Base-by-base conservation (phyloP, 2,113 vertebrate genomes). In the Chaenocephalus aceratus region DNA sequence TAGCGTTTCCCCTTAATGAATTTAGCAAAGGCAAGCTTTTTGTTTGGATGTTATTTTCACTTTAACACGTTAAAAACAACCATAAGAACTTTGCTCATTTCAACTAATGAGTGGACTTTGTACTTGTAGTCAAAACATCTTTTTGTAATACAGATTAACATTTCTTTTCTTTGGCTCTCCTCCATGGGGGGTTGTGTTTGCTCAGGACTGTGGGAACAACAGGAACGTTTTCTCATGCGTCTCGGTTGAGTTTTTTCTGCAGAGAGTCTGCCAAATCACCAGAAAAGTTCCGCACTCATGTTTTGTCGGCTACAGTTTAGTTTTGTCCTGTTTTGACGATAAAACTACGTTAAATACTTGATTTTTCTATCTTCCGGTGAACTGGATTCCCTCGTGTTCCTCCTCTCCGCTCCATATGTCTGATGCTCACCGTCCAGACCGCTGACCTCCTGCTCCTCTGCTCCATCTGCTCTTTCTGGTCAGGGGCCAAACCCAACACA, bases 401-500 rank as follows among this genome's bases (percentile, higher is more conserved):
- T 53, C 26, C 61, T 82, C 58, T 18, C 56, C 4, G 36, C 63
- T 70, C 91, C 93, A 91, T 89, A 91, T 92, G 90, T 18, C 66
- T 34, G 61, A 62, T 73, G 75, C 67, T 79, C 80, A 71, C 51
- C 5, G 64, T 69, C 75, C 79, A 86, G 82, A 85, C 87, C 72
- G 63, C 85, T 74, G 86, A 85, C 86, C 88, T 86, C 82, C 90
- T 81, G 59, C 66, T 21, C 82, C 64, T 23, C 75, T 71, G 45
- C 79, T 72, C 90, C 93, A 91, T 92, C 91, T 92, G 91, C 85
- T 88, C 54, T 73, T 79, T 68, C 81, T 87, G 85, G 83, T 78
- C 65, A 0, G n/a, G 15, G 81, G 67, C 90, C 89, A 91, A 84
- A 79, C 80, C 84, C 68, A 46, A 80, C 89, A 90, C 82, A 89